A percentile compares a stretch with the other conserved stretches of the same genome.
These are phyloP conservation scores for Artibeus jamaicensis DNA, from an alignment of 2,797 vertebrate genomes.

Conservation along the genomic window DNA sequence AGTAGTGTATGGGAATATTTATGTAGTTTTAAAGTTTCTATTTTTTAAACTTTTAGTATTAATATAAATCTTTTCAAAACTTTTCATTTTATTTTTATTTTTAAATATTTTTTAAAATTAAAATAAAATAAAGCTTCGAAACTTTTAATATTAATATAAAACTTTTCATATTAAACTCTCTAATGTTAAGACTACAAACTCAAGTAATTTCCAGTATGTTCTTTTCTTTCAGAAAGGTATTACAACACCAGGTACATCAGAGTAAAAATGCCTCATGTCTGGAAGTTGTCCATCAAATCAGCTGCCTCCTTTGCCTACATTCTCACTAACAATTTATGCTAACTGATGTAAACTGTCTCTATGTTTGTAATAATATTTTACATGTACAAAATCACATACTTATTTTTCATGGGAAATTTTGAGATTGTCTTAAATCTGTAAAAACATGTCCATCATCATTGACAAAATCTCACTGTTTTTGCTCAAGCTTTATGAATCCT, in stretches of 20 bases:
- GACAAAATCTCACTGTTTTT: constrained; percentile 26
- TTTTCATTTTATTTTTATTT: too few species aligned
- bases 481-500: background rate
- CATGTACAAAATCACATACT: background rate
- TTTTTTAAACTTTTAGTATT: background rate
- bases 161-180: background rate
- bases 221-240: constrained; percentile 19
- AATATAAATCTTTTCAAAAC: too few species aligned
- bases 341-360: background rate
- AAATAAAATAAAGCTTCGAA: background rate
- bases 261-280: background rate
- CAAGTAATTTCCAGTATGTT: background rate
- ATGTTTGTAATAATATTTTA: background rate
- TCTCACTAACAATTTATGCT: background rate
- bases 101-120: too few species aligned
- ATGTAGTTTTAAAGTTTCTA: background rate
- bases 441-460: background rate
- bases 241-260: background rate
- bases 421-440: background rate
- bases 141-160: background rate
- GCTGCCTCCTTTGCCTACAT: background rate
- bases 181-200: background rate
- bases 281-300: background rate
- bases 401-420: background rate
- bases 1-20: background rate